A percentile compares a stretch with the other conserved stretches of the same genome.
phyloP scores from a whole-genome alignment of 2,113 vertebrate genomes.

The Salvator merianae region DNA sequence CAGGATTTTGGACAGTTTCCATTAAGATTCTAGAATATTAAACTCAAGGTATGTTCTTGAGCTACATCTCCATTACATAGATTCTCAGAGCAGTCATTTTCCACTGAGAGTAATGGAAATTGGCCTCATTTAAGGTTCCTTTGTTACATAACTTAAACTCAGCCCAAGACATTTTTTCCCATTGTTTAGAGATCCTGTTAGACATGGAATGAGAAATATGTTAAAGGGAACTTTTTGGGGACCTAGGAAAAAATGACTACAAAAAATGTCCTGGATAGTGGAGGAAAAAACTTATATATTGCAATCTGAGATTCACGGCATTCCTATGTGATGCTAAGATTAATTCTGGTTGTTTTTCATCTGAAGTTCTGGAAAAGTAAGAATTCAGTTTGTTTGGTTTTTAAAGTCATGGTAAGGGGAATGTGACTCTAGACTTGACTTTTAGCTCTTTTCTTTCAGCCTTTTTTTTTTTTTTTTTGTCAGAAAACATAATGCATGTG shows the following conservation, averaged over 20 bases:
- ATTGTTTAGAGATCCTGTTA: neutral
- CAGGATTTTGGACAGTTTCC: too few relatives aligned
- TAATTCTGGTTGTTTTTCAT: constrained; percentile 26
- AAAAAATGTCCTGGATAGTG: neutral
- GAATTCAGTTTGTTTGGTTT: constrained; percentile 51
- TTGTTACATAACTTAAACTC: neutral
- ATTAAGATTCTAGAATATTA: too few relatives aligned
- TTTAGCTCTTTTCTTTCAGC: constrained; percentile 7
- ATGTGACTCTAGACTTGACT: constrained; percentile 29
- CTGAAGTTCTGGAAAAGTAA: constrained; percentile 45
- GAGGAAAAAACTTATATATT: neutral
- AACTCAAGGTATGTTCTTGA: too few relatives aligned
- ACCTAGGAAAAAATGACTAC: neutral
- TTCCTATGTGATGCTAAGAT: neutral
- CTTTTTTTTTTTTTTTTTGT: constrained; percentile 21
- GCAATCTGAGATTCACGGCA: constrained; percentile 22
- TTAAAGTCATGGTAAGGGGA: constrained; percentile 14
- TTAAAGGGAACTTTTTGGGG: neutral
- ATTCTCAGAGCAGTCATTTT: too few relatives aligned
- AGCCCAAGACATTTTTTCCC: neutral
- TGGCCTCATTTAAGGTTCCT: too few relatives aligned
- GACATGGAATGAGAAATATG: neutral
- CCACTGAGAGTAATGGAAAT: too few relatives aligned
- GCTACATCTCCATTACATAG: too few relatives aligned
- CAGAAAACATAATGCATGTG: constrained; percentile 1